phyloP scores from a whole-genome alignment of 2,888 invertebrate genomes.

The Pollenia angustigena region DNA sequence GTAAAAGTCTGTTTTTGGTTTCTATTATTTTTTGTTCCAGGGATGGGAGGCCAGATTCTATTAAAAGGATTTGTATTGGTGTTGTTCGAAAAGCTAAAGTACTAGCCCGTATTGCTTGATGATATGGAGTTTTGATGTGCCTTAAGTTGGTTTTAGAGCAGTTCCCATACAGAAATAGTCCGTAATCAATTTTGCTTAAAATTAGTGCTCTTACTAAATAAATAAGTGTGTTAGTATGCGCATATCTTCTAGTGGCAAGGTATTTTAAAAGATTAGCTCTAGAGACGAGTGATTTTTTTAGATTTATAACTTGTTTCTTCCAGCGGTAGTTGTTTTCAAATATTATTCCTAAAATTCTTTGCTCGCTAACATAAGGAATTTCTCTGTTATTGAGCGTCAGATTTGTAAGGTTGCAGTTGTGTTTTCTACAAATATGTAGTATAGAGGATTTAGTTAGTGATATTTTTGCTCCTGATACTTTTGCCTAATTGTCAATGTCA shows the following conservation, averaged over 20 bases:
- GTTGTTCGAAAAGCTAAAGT: no score
- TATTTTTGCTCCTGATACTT: slow-evolving; percentile 30
- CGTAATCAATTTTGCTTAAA: slow-evolving; percentile 41
- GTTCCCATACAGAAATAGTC: no score
- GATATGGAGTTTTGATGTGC: no score
- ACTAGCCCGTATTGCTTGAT: no score
- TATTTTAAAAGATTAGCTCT: background rate
- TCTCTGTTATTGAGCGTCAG: background rate
- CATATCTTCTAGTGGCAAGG: slow-evolving; percentile 25
- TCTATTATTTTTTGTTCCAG: no score
- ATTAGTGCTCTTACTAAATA: slow-evolving; percentile 20
- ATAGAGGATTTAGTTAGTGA: slow-evolving; percentile 1
- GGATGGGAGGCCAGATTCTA: no score
- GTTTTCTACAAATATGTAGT: no score
- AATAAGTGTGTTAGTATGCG: slow-evolving; percentile 4
- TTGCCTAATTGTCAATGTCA: background rate
- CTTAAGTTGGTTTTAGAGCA: no score
- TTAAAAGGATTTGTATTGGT: no score
- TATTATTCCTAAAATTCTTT: slow-evolving; percentile 16
- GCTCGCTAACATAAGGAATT: background rate
- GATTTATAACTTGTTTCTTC: background rate
- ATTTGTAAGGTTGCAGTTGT: background rate
- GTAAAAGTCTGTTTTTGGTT: no score
- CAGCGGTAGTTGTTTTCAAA: slow-evolving; percentile 27
- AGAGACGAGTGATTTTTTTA: slow-evolving; percentile 1